Percentiles rank a stretch among this genome's conserved stretches.
Evolutionary conservation across 2,113 vertebrate species (phyloP).

Genomic region (Trichechus manatus): DNA sequence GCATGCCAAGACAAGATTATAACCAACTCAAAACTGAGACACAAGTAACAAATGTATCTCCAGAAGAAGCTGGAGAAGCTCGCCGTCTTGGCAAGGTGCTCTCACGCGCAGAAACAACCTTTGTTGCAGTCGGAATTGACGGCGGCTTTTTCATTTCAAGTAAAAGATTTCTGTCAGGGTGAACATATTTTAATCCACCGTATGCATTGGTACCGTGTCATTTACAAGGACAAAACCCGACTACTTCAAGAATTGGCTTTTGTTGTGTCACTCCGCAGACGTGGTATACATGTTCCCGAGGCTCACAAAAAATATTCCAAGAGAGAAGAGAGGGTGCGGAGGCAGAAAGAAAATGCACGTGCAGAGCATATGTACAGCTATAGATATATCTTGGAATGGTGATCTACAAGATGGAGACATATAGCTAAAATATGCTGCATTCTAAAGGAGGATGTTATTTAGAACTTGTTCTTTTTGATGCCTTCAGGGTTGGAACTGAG

Average conservation of each 20-base stretch:
- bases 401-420: conserved; percentile 22
- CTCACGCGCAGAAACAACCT: conserved; percentile 19
- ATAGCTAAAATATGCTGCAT: conserved; percentile 23
- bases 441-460: conserved; percentile 49
- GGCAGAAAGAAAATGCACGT: not conserved
- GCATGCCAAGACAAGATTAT: conserved; percentile 51
- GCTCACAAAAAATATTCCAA: not conserved
- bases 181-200: conserved; percentile 59
- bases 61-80: not conserved
- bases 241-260: conserved; percentile 37
- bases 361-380: not conserved
- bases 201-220: conserved; percentile 60
- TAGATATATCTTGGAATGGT: conserved; percentile 24
- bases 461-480: conserved; percentile 74
- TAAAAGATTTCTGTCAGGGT: conserved; percentile 61
- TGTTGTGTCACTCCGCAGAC: conserved; percentile 41
- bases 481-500: conserved; percentile 19
- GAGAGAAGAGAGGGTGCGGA: not conserved
- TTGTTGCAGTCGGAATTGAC: not conserved
- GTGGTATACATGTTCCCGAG: not conserved
- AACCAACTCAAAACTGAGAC: conserved; percentile 65
- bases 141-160: conserved; percentile 47
- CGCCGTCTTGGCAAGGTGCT: not conserved
- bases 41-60: conserved; percentile 36
- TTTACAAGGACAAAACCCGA: conserved; percentile 66